Evolutionary conservation across 2,797 vertebrate species (phyloP), one percentile per base, ranked within the genome.

Genomic region (Nannoperca australis): DNA sequence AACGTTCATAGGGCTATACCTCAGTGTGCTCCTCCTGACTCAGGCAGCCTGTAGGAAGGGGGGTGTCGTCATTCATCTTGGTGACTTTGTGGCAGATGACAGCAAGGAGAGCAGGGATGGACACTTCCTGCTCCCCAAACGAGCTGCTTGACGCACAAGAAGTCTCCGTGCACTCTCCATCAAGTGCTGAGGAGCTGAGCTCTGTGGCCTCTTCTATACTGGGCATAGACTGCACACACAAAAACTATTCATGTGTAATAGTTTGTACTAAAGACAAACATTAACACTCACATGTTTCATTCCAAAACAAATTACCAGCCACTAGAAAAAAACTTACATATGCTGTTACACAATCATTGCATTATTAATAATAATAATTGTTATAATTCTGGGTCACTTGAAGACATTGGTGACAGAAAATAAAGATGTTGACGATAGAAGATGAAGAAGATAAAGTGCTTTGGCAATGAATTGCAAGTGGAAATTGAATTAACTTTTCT

Each of bases 51-150:
- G 64, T 59, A 75, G 76, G 78, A 64, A 95, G 94, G 73, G 89
- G 87, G 44, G 76, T 66, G 49, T 60, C 60, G 1, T 92, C 89
- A 30, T 86, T 89, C 3, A 79, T 55, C 72, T 85, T 92, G 9
- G n/a, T 82, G 68, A 88, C 68, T 85, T 93, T 92, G 66, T 90
- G 92, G 73, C 70, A 90, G 89, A 97, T 91, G 10, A 97, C 95
- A 69, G 81, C 88, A 47, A 97, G 91, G 2, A 99, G 93, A 60
- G 86, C 94, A 77, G 93, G 45, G 13, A 98, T 22, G 20, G 96
- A 95, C 83, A 98, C 96, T 11, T 88, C 86, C 72, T 85, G 93
- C 3, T 93, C 90, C 84, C 34, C 76, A 0, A 60, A 12, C 1
- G 17, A 53, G 53, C 83, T 18, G 83, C 78, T 60, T 34, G 85